Evolutionary conservation across 2,888 invertebrate species (phyloP).

Genomic region (Netelia inedita): DNA sequence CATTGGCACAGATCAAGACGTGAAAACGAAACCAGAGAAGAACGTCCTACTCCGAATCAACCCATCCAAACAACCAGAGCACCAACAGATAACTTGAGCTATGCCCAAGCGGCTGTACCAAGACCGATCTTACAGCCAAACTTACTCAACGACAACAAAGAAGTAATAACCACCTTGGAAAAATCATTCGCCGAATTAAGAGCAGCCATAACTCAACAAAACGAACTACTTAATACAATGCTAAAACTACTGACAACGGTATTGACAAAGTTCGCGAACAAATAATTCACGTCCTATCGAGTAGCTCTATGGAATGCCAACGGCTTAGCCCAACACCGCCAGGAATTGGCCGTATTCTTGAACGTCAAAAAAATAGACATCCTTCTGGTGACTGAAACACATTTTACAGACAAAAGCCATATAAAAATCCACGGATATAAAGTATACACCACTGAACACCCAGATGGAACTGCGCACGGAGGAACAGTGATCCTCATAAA

Average conservation of each 20-base stretch:
- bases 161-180: background rate
- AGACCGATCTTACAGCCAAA: background rate
- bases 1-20: background rate
- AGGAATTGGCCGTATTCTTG: background rate
- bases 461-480: conserved; percentile 65
- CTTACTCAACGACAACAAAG: background rate
- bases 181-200: conserved; percentile 47
- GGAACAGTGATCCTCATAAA: conserved; percentile 67
- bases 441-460: background rate
- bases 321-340: background rate
- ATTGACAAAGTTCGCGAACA: conserved; percentile 36
- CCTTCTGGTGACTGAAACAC: conserved; percentile 34
- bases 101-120: conserved; percentile 2
- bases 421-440: conserved; percentile 39
- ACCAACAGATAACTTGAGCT: background rate
- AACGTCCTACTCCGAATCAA: background rate
- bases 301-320: background rate
- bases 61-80: background rate
- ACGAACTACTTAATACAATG: conserved; percentile 33
- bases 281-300: conserved; percentile 6
- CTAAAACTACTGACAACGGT: conserved; percentile 35
- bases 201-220: conserved; percentile 17
- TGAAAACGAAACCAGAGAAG: conserved; percentile 2
- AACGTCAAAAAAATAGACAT: conserved; percentile 31
- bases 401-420: conserved; percentile 3